Base-by-base conservation (phyloP, 2,113 vertebrate genomes). In the Serinus canaria region DNA sequence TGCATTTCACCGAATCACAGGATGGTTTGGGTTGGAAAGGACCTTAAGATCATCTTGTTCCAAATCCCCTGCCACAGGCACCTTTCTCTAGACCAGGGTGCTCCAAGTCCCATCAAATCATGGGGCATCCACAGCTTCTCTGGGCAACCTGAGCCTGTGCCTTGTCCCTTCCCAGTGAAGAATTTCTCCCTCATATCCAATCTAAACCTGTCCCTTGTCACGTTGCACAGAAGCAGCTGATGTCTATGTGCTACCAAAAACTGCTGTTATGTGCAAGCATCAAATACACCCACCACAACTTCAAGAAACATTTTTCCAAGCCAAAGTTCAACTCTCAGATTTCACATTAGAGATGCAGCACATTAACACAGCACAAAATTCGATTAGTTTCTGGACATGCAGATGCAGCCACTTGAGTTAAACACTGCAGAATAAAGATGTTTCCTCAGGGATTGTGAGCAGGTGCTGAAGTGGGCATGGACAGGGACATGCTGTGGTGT, bases 1-100 rank as follows among this genome's bases (percentile, higher is more conserved):
- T 87, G 44, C 83, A 87, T 95, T 88, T 94, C 88, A 83, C 2
- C 58, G 64, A 77, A 77, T 70, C 64, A 56, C 80, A 28, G 64
- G 72, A 70, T 70, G 56, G 49, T 77, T 90, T 90, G 49, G 35
- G 64, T 56, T 83, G 88, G 56, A 90, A 76, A 55, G 35, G 79
- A 77, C 49, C 63, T 77, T 63, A 77, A 70, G 49, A 63, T 77
- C 63, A 77, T 56, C 23, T 63, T 69, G 64, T 70, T 90, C 56
- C 53, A 68, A 60, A 5, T 44, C 12, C 10, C 28, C 56, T 83
- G 63, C 25, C n/a, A 62, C 0, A 0, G 41, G 24, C 55, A 69
- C 56, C 47, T 83, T 69, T 30, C 35, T 63, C 31, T 43, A 49
- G 62, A 55, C 24, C 53, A 41, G 25, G 78, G 33, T 55, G 41